phyloP scores from a whole-genome alignment of 2,888 invertebrate genomes.

The Lasioglossum marginatum region DNA sequence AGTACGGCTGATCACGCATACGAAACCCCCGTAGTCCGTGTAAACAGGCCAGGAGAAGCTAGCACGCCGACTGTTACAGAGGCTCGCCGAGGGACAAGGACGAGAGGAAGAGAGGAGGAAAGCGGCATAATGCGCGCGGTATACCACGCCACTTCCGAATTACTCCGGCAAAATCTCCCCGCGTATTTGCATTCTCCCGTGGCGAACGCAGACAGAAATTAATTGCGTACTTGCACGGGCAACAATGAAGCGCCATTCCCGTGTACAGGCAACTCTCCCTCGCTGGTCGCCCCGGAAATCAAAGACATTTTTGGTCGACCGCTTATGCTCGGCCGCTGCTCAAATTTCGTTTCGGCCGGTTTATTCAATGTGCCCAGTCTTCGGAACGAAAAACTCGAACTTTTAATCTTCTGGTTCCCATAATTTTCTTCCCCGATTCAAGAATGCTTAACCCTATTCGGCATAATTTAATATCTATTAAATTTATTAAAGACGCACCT shows the following conservation, averaged over 20 bases:
- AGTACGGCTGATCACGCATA: slow-evolving; percentile 58
- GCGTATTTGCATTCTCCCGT: slow-evolving; percentile 79
- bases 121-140: slow-evolving; percentile 81
- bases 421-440: neutral
- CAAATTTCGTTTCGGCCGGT: slow-evolving; percentile 63
- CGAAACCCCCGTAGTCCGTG: slow-evolving; percentile 57
- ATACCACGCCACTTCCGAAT: slow-evolving; percentile 82
- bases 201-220: slow-evolving; percentile 79
- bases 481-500: too few species aligned
- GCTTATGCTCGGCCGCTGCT: slow-evolving; percentile 52
- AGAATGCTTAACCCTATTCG: too few species aligned
- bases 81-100: slow-evolving; percentile 23
- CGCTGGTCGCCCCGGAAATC: slow-evolving; percentile 70
- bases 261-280: slow-evolving; percentile 60
- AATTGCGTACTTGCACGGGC: slow-evolving; percentile 81
- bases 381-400: slow-evolving; percentile 14
- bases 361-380: slow-evolving; percentile 43
- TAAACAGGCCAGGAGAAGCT: slow-evolving; percentile 68
- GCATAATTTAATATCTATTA: too few species aligned
- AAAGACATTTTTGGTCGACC: slow-evolving; percentile 75
- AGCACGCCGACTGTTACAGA: slow-evolving; percentile 38
- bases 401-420: neutral
- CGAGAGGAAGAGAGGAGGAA: slow-evolving; percentile 63
- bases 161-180: slow-evolving; percentile 80
- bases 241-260: slow-evolving; percentile 77